Evolutionary conservation across 2,797 vertebrate genomes (phyloP), one percentile per base, ranked within the genome.

Genomic region (Brachyalestes nurse): DNA sequence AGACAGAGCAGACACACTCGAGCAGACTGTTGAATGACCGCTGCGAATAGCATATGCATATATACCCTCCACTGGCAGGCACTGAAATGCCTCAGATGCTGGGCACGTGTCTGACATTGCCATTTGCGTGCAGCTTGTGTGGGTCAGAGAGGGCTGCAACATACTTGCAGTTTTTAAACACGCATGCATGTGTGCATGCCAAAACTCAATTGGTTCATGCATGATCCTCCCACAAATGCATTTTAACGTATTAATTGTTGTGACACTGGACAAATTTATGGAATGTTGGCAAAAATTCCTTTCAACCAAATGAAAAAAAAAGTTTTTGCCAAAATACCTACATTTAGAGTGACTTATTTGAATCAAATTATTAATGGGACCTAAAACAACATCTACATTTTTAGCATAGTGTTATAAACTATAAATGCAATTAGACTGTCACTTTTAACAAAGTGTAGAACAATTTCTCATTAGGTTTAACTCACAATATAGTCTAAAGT

Each of bases 1-100:
- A 85, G 70, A 64, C 76, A 83, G 53, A 61, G 47, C 78, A 86
- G 86, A 83, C 78, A 2, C 23, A 69, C 55, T 77, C 2, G 40
- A 64, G 66, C 58, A 55, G 75, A 60, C 65, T 40, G 77, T 45
- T 49, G 64, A 49, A 70, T 80, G 81, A 78, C 71, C 66, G 66
- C 78, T 55, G 65, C 51, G 78, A 40, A 67, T 28, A 19, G 9
- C 13, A 1, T 55, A 14, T 55, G 72, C 55, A 69, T 38, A 55
- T 62, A 62, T 67, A 60, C 75, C 53, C 79, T 76, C 45, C 64
- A 21, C 47, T 65, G 62, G 58, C 19, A 49, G 34, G 60, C 47
- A 58, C 62, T 71, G 80, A 79, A 76, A 79, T 21, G 65, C 53
- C 38, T 28, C 53, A 61, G 69, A 34, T 69, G 25, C 69, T 81